Evolutionary conservation across 2,888 invertebrate genomes (phyloP).

Genomic region (Tinea pellionella): DNA sequence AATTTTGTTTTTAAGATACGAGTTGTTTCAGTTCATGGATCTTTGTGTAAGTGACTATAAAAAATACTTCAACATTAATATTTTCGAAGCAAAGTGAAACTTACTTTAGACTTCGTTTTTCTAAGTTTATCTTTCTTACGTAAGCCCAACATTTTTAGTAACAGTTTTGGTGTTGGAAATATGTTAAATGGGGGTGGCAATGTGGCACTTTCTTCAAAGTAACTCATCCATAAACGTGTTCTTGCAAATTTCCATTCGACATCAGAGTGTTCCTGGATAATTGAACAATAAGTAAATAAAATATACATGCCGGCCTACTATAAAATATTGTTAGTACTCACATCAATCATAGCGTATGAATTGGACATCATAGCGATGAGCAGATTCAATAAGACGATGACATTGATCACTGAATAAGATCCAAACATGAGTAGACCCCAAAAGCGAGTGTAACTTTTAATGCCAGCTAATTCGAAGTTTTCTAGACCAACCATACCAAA

Average conservation of each 20-base stretch:
- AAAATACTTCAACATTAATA: no score
- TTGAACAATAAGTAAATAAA: neutral
- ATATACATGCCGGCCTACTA: no score
- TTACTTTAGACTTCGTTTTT: constrained; percentile 66
- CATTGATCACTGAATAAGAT: constrained; percentile 93
- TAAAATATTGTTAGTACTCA: constrained; percentile 60
- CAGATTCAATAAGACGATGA: constrained; percentile 92
- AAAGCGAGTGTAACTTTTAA: constrained; percentile 91
- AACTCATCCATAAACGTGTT: constrained; percentile 94
- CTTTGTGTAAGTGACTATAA: no score
- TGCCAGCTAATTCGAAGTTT: constrained; percentile 88
- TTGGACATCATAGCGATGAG: constrained; percentile 99
- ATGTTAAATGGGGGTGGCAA: constrained; percentile 95
- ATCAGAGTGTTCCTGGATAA: constrained; percentile 86
- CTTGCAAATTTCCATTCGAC: constrained; percentile 97
- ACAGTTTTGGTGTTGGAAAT: constrained; percentile 86
- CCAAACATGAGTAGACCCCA: constrained; percentile 97
- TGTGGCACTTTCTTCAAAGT: constrained; percentile 92
- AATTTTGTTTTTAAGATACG: no score
- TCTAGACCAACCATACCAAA: constrained; percentile 92
- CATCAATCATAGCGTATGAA: constrained; percentile 92
- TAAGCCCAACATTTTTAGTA: constrained; percentile 75
- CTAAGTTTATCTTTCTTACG: constrained; percentile 67
- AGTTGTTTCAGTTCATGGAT: no score
- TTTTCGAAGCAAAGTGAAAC: no score